Evolutionary conservation across 1,140 invertebrate genomes (phyloP), one percentile per base, ranked within the genome.

Genomic region (Drosophila grimshawi): DNA sequence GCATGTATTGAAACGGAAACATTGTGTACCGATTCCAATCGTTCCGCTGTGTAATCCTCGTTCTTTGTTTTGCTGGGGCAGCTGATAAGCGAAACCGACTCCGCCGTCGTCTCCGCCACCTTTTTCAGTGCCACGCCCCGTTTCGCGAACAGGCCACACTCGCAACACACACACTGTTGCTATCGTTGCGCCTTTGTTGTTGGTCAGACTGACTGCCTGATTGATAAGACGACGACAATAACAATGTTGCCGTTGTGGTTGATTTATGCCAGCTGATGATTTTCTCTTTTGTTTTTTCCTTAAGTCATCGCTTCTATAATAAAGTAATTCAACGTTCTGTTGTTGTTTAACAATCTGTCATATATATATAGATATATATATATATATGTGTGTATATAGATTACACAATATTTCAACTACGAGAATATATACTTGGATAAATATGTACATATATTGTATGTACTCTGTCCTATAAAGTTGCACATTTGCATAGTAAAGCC

Each of bases 201-300:
- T 79, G 67, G 37, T 5, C 45, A 32, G 57, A 30, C 11, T 30
- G 41, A 59, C 39, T 3, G 57, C 30, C n/a, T 10, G 41, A 59
- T 62, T 85, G 80, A 83, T 83, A 81, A 82, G 68, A 43, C 43
- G 29, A 41, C 41, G 33, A 11, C 63, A 68, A 57, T 41, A 69
- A 61, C 56, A 19, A 19, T 19, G 19, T 19, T 19, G 19, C 19
- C 19, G 19, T 19, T 19, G 49, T 61, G 2, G 46, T 46, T 80
- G 68, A 86, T 77, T 86, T 85, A 85, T 76, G 72, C 60, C 67
- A 51, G 67, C 72, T 66, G 30, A 72, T 76, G 61, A 76, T 78
- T 72, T 75, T 78, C 74, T 35, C 67, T 70, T 11, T 49, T 19
- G 43, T 33, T 0, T 43, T 65, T 62, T 32, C 61, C 3, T 59